Evolutionary conservation across 2,888 invertebrate genomes (phyloP).

Genomic region (Melanargia galathea): DNA sequence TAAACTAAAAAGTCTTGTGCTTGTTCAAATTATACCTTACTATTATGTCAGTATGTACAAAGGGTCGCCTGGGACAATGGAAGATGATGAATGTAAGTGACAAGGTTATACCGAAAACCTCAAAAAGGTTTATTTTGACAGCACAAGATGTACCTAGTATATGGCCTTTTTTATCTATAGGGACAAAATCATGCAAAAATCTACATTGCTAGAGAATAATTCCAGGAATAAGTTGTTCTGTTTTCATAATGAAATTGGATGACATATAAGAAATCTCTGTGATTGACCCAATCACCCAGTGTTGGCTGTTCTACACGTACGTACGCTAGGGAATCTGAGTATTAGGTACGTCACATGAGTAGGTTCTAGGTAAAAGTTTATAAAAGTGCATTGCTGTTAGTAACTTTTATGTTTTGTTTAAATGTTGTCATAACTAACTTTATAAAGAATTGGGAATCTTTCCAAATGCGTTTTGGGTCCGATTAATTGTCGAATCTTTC

Average conservation of each 20-base stretch:
- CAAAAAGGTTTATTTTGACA: conserved; percentile 68
- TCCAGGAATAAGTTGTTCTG: conserved; percentile 66
- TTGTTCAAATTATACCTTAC: conserved; percentile 64
- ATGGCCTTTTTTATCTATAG: conserved; percentile 65
- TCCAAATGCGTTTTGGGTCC: conserved; percentile 72
- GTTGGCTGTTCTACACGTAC: conserved; percentile 68
- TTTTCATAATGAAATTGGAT: conserved; percentile 69
- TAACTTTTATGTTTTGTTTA: conserved; percentile 76
- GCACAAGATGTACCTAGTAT: conserved; percentile 59
- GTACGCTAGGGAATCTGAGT: conserved; percentile 74
- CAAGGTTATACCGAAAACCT: conserved; percentile 55
- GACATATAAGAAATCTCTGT: conserved; percentile 68
- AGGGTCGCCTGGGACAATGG: conserved; percentile 70
- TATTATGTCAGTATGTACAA: conserved; percentile 73
- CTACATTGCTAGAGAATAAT: conserved; percentile 68
- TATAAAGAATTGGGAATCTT: conserved; percentile 73
- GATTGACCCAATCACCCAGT: conserved; percentile 76
- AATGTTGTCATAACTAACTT: conserved; percentile 79
- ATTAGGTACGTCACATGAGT: conserved; percentile 63
- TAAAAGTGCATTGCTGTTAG: conserved; percentile 75
- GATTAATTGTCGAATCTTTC: conserved; percentile 76
- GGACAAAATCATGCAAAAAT: conserved; percentile 71
- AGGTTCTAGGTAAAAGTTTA: conserved; percentile 70
- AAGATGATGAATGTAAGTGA: conserved; percentile 77
- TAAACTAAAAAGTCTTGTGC: conserved; percentile 59